phyloP scores from a whole-genome alignment of 2,113 vertebrate genomes.

The Hypomesus transpacificus region DNA sequence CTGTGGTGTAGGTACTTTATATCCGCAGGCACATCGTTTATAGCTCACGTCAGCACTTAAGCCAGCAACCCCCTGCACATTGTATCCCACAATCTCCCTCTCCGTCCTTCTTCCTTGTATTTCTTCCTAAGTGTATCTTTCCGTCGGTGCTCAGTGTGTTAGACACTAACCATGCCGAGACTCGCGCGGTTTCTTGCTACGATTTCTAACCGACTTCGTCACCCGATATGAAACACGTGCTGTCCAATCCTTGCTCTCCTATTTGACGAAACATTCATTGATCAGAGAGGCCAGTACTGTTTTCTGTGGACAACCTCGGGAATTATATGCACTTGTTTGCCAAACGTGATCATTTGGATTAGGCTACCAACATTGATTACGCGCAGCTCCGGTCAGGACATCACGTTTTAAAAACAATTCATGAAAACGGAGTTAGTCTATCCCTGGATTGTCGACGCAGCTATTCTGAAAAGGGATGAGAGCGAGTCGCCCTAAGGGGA shows the following conservation, averaged over 20 bases:
- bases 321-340: background rate
- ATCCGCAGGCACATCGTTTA: conserved; percentile 20
- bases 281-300: conserved; percentile 38
- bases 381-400: no score
- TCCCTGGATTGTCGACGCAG: no score
- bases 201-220: conserved; percentile 34
- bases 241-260: conserved; percentile 46
- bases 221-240: conserved; percentile 45
- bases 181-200: conserved; percentile 2
- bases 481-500: no score
- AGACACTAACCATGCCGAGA: background rate
- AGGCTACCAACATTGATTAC: no score
- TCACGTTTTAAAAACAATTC: no score
- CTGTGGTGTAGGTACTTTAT: background rate
- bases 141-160: background rate
- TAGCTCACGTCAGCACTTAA: conserved; percentile 40
- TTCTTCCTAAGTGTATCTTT: conserved; percentile 10
- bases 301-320: conserved; percentile 18
- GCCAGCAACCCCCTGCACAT: background rate
- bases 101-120: background rate
- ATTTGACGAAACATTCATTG: conserved; percentile 55
- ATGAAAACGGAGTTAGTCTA: conserved; percentile 3
- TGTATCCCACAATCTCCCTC: conserved; percentile 5
- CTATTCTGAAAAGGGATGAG: no score
- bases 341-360: background rate